Percentiles rank a stretch among this genome's conserved stretches.
Evolutionary conservation across 2,113 vertebrate genomes (phyloP).

Genomic region (Ranitomeya imitator): DNA sequence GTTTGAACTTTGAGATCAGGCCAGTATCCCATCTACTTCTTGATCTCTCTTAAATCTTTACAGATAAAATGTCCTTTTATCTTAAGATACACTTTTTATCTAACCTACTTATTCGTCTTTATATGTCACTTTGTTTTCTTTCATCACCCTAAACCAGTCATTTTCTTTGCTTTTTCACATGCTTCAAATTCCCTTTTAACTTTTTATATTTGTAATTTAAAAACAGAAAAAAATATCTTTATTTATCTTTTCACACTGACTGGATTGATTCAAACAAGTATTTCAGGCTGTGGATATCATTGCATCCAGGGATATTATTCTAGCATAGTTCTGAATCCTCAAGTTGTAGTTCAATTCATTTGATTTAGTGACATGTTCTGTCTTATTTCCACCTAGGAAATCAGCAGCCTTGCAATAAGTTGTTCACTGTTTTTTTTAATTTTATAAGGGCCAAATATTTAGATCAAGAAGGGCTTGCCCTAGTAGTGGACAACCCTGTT

Average conservation of each 20-base stretch:
- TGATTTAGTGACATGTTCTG: too few species aligned
- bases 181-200: background rate
- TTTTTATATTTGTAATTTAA: background rate
- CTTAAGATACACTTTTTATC: background rate
- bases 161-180: background rate
- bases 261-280: too few species aligned
- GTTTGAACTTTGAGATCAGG: background rate
- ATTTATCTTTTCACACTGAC: background rate
- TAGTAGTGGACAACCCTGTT: too few species aligned
- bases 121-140: background rate
- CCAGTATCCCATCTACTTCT: background rate
- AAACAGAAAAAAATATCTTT: background rate
- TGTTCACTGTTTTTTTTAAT: too few species aligned
- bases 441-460: too few species aligned
- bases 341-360: too few species aligned
- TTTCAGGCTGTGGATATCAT: too few species aligned
- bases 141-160: background rate
- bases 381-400: too few species aligned
- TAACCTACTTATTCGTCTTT: background rate
- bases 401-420: too few species aligned
- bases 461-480: too few species aligned
- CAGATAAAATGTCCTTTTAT: background rate
- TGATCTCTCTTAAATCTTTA: background rate
- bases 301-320: too few species aligned
- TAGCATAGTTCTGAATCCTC: too few species aligned